Evolutionary conservation across 2,113 vertebrate genomes (phyloP).

Genomic region (Hystrix brachyura): DNA sequence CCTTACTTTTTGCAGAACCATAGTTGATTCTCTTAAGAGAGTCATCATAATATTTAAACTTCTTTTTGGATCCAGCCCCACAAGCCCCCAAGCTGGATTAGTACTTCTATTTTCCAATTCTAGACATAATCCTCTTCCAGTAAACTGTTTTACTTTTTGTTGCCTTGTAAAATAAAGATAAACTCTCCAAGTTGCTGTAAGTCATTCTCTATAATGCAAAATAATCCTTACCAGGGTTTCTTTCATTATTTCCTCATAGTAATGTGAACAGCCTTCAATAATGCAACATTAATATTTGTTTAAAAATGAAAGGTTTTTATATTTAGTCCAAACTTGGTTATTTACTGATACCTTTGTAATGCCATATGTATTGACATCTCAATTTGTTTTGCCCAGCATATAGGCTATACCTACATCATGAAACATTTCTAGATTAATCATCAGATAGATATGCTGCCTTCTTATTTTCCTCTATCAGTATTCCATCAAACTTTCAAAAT

Average conservation of each 20-base stretch:
- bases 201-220: background rate
- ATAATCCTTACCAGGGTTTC: background rate
- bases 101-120: background rate
- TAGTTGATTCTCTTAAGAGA: background rate
- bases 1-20: background rate
- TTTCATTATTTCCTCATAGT: background rate
- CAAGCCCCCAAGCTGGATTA: background rate
- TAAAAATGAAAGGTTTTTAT: background rate
- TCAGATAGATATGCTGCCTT: background rate
- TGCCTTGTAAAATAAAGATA: background rate
- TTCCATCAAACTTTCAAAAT: background rate
- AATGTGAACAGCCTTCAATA: background rate
- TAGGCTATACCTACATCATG: background rate
- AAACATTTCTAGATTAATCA: background rate
- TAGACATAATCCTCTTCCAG: background rate
- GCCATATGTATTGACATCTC: background rate
- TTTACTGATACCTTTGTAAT: background rate
- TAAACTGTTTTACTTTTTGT: background rate
- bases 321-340: background rate
- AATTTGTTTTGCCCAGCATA: background rate
- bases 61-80: background rate
- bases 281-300: background rate
- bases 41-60: background rate
- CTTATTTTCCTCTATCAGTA: background rate
- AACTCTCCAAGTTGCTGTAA: background rate